Evolutionary conservation across 2,113 vertebrate species (phyloP), one percentile per base, ranked within the genome.

Genomic region (Rhinoderma darwinii): DNA sequence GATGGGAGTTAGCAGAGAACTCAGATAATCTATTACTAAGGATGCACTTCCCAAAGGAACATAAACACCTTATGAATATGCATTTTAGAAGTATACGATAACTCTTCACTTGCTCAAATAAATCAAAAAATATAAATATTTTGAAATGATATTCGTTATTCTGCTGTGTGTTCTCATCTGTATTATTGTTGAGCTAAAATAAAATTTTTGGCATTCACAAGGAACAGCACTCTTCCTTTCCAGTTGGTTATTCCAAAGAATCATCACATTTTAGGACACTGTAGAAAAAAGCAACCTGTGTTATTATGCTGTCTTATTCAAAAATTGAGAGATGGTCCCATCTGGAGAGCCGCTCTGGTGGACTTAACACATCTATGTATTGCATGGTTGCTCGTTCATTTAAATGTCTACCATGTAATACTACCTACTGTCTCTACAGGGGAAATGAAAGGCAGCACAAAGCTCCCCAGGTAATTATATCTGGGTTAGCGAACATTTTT

Each of bases 1-100:
- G 50, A 81, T 77, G 63, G 35, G 18, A 44, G 66, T 59, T 86
- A 82, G 47, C 37, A 39, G 50, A 30, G 50, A 59, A 39, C 11
- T 32, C 73, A 59, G 51, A 63, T 76, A 59, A 72, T 56, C 32
- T 66, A 84, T 56, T 41, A 27, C 35, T 84, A 30, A 51, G 25
- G 11, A 74, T 84, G 35, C 32, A 25, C 22, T 72, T 27, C 32
- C 30, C 47, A 20, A 12, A 39, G 11, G 8, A 47, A 35, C 17
- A 44, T 61, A 41, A 61, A 84, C 35, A 56, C 43, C 61, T 37
- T 73, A 32, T 44, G 27, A 61, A 84, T 84, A 54, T 76, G 15
- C 25, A 50, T 74, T 84, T 41, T 80, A 80, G 0, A 14, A 39
- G 50, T 0, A 15, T 8, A 3, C 6, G 30, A 43, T 66, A 9